Evolutionary conservation across 2,113 vertebrate genomes (phyloP), one percentile per base, ranked within the genome.

Genomic region (Mystacornis crossleyi): DNA sequence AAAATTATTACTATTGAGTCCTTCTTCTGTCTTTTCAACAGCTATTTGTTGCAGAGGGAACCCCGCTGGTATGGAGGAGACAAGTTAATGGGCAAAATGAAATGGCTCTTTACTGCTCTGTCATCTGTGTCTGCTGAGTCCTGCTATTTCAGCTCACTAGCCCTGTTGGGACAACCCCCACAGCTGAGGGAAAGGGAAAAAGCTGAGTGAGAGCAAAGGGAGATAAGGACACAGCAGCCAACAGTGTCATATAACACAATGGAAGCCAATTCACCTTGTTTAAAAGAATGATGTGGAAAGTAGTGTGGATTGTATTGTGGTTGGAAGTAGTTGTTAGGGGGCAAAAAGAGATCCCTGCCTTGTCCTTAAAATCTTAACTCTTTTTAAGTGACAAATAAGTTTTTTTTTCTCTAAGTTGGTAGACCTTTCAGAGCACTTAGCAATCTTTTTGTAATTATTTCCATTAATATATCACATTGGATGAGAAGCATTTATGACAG

Each of bases 51-150:
- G 74, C n/a, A 79, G 47, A 64, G 31, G 28, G 42, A 93, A 62
- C 33, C 16, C 81, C 4, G 8, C 43, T 91, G 69, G 24, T 90
- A 82, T 7, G 20, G 45, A 72, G 75, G 36, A 81, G 31, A 14
- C 61, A 60, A 31, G 9, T 71, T 64, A 79, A 75, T 33, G 4
- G 20, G 31, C 61, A 75, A 89, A 86, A 62, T 51, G 14, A 90
- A 84, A 87, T 11, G 38, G 26, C 34, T 81, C 47, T 84, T 84
- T 78, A 74, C 34, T 62, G 20, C 1, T 1, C 40, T 81, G 73
- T 90, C 78, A 66, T 25, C 87, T 95, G 57, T 75, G 61, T 43
- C 57, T 87, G 36, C 61, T 85, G 69, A 89, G 71, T 64, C 53
- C 34, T 64, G 20, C 26, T 71, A 24, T 82, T 90, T 58, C 43